These are phyloP conservation scores for Drosophila dives DNA, from an alignment of 2,888 invertebrate species.

Conservation along the genomic window DNA sequence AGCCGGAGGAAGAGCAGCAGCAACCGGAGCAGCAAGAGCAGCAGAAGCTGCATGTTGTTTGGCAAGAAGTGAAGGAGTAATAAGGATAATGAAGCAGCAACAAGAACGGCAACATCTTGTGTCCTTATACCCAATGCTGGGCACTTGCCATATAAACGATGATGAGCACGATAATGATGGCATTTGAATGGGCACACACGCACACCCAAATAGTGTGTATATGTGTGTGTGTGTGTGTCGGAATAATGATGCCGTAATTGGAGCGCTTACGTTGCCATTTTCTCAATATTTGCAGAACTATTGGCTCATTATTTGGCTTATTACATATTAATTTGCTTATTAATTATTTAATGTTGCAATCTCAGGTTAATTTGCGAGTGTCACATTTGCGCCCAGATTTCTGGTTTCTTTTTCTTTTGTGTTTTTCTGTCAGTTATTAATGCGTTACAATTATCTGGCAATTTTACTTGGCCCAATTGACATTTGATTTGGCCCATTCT, in stretches of 20 bases:
- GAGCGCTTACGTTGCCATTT: constrained; percentile 43
- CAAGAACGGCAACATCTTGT: constrained; percentile 52
- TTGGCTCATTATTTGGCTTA: constrained; percentile 73
- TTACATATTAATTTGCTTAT: constrained; percentile 75
- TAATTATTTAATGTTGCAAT: constrained; percentile 60
- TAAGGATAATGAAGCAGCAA: constrained; percentile 75
- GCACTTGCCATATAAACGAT: constrained; percentile 74
- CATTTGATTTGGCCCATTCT: constrained; percentile 7
- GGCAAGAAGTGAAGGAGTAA: constrained; percentile 69
- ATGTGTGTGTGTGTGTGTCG: constrained; percentile 7
- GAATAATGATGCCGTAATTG: constrained; percentile 56
- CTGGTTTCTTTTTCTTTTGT: not conserved
- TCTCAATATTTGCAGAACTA: constrained; percentile 67
- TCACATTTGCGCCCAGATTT: constrained; percentile 38
- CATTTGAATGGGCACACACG: constrained; percentile 67
- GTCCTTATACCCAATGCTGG: constrained; percentile 33
- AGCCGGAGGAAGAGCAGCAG: constrained; percentile 26
- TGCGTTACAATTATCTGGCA: constrained; percentile 46
- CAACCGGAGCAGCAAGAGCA: constrained; percentile 6
- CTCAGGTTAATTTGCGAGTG: constrained; percentile 22
- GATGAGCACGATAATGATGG: constrained; percentile 77
- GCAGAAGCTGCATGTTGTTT: constrained; percentile 21
- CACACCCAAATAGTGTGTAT: not conserved
- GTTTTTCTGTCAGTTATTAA: constrained; percentile 32
- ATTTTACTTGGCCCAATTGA: constrained; percentile 25